These are phyloP conservation scores for Heterohyrax brucei DNA, from an alignment of 2,797 vertebrate species.

Conservation along the genomic window DNA sequence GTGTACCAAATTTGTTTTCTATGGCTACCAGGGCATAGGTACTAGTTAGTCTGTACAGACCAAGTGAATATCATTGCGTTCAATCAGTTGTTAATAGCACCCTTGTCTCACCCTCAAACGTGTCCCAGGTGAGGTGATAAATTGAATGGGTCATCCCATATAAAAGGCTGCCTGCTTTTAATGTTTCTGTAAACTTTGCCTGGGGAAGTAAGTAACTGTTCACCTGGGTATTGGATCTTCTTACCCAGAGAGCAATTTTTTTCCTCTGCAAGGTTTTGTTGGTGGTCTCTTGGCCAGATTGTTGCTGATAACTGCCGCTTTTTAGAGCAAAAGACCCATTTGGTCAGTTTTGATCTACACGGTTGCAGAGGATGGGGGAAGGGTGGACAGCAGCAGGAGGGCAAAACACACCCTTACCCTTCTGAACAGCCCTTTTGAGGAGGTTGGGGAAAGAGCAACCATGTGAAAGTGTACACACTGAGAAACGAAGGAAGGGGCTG, in stretches of 20 bases:
- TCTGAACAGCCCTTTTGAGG: not conserved
- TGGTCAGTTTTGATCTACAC: conserved; percentile 24
- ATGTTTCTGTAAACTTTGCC: not conserved
- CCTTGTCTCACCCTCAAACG: not conserved
- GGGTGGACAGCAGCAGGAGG: not conserved
- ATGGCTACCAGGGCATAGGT: not conserved
- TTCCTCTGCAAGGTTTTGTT: not conserved
- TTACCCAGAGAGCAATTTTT: conserved; percentile 37
- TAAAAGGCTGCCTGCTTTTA: conserved; percentile 44
- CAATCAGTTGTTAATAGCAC: not conserved
- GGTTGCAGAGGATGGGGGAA: not conserved
- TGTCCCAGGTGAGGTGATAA: not conserved
- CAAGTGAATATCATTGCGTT: not conserved
- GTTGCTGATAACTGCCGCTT: conserved; percentile 31
- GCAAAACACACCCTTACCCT: not conserved
- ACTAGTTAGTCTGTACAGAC: no score
- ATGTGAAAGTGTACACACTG: not conserved
- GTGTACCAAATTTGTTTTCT: no score
- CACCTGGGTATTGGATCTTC: conserved; percentile 58
- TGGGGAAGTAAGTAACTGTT: conserved; percentile 49
- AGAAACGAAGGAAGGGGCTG: not conserved
- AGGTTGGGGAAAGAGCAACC: not conserved
- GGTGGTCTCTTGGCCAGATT: conserved; percentile 38
- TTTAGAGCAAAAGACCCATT: conserved; percentile 1
- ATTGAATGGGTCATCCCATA: not conserved